Evolutionary conservation across 2,113 vertebrate species (phyloP), one percentile per base, ranked within the genome.

Genomic region (Noturus placidus): DNA sequence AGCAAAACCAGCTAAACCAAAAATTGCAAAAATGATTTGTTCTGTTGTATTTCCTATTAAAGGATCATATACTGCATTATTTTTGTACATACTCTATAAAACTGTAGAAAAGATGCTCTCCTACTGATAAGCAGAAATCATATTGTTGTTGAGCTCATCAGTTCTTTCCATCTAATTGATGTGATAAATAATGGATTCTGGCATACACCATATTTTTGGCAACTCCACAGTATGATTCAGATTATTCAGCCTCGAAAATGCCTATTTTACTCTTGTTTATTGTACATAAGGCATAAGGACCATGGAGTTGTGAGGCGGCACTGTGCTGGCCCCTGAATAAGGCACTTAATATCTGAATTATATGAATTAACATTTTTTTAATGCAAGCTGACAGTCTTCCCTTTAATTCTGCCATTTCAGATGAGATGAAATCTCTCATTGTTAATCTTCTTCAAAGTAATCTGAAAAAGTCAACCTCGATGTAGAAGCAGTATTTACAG

Each of bases 121-220:
- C 7, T 25, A 76, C 15, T 76, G 8, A 76, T 1, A 46, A 76
- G 46, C 20, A 76, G 38, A 76, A 76, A 69, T 69, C 63, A 54
- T n/a, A 30, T 20, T 65, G 22, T 27, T 82, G 20, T 25, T 67
- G 27, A 69, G 38, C 42, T 63, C 27, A 14, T 46, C 42, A 69
- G 42, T 69, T 38, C 13, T 63, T 82, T 19, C 22, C 11, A 67
- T 83, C 33, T 67, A 15, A 50, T 52, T 27, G 81, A 82, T 25
- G 33, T 65, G 35, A 27, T 67, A 83, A 67, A 67, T 33, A 67
- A 46, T n/a, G 52, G 59, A 83, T 83, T 83, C 8, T 52, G 61
- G 14, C 61, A 83, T 70, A 54, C 65, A 56, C 25, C 5, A 20
- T 5, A 70, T 35, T 69, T 69, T 50, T 84, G 27, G n/a, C 65